Evolutionary conservation across 2,888 invertebrate species (phyloP), one percentile per base, ranked within the genome.

Genomic region (Himalopsyche tibetana): DNA sequence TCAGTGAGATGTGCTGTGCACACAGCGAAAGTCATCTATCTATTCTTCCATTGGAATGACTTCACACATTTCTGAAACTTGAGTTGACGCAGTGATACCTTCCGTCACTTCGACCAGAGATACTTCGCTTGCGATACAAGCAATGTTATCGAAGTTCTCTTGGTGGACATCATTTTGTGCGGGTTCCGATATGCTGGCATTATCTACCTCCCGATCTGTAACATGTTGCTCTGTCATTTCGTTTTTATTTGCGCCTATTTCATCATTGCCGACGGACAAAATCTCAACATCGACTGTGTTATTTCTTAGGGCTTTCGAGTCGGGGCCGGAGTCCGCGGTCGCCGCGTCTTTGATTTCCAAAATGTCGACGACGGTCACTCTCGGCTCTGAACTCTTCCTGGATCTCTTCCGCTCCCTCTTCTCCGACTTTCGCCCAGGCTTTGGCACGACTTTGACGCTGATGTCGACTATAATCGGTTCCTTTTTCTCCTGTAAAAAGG

Each of bases 391-490:
- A 19, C 45, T 28, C 82, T 85, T 51, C 79, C 11, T 86, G 56
- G 56, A 83, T 82, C 80, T 82, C 82, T 80, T 83, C 19, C 82
- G 85, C 89, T 90, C 91, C 89, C 92, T 93, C 89, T 90, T 92
- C 82, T 93, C 93, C 89, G 91, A 92, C 89, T 92, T 93, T 17
- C 28, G 82, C 83, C 91, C 91, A 82, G 92, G 91, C 87, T 95
- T 95, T 89, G 96, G 95, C 91, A 96, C 94, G 91, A 96, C 93
- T 91, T 96, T 95, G 88, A 96, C 95, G 91, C 95, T 96, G 90
- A 96, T 95, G 91, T 96, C 96, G 92, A 96, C 95, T 93, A 96
- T 96, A 89, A 96, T 95, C 84, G 96, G 96, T 92, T 95, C 95
- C 94, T 95, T 95, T 93, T 93, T 93, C 93, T 93, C 93, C 85